Evolutionary conservation across 2,888 invertebrate species (phyloP).

Genomic region (Megaustenia siamemsis): DNA sequence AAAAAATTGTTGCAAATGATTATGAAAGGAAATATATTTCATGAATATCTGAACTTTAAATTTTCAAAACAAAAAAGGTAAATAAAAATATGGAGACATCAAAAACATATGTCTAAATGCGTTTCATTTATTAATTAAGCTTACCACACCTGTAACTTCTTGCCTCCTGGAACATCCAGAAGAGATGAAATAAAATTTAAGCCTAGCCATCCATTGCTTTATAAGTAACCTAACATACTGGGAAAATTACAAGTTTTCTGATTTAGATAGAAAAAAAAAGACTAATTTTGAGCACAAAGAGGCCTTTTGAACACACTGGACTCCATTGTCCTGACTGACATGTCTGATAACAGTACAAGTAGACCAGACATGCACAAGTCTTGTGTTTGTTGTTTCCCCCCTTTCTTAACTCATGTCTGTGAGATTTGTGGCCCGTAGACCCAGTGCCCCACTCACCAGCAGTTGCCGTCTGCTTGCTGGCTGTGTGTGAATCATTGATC

Average conservation of each 20-base stretch:
- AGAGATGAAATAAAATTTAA: background rate
- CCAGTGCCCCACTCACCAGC: constrained; percentile 47
- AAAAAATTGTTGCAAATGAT: no score
- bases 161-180: constrained; percentile 43
- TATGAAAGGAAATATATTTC: no score
- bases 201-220: constrained; percentile 44
- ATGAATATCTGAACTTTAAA: no score
- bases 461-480: constrained; percentile 14
- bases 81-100: no score
- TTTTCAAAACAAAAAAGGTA: no score
- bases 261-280: background rate
- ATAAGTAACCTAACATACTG: background rate
- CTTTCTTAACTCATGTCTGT: background rate
- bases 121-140: background rate
- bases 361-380: constrained; percentile 25
- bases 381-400: constrained; percentile 2
- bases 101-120: no score
- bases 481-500: constrained; percentile 46
- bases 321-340: background rate
- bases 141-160: constrained; percentile 30
- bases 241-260: background rate
- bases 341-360: constrained; percentile 6
- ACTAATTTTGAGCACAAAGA: background rate
- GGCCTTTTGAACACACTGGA: background rate
- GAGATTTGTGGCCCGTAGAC: constrained; percentile 38